phyloP scores from a whole-genome alignment of 1,140 invertebrate genomes.

The Ceratina calcarata region DNA sequence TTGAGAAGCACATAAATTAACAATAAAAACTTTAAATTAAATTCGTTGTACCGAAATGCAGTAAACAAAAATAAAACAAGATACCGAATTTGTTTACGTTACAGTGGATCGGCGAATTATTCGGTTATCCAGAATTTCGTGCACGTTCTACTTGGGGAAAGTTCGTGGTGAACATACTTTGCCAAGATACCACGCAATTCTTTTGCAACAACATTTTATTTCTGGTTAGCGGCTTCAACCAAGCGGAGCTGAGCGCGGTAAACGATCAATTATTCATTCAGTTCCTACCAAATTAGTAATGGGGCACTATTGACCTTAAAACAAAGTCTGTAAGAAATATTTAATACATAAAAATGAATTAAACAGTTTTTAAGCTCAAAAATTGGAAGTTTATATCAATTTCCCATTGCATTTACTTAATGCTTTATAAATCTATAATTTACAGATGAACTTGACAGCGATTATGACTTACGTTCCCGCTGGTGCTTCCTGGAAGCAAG shows the following conservation, averaged over 20 bases:
- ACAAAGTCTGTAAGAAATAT: no score
- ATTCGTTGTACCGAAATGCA: no score
- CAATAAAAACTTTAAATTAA: no score
- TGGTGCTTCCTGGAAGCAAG: conserved; percentile 88
- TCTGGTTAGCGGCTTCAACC: conserved; percentile 81
- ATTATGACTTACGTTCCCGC: conserved; percentile 89
- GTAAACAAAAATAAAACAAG: no score
- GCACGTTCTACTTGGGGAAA: conserved; percentile 80
- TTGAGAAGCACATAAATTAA: neutral
- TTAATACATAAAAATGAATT: no score
- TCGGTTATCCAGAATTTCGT: conserved; percentile 76
- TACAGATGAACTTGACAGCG: conserved; percentile 84
- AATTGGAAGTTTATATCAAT: no score
- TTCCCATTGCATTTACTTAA: neutral
- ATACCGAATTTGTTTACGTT: neutral
- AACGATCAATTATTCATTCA: neutral
- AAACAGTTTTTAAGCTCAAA: no score
- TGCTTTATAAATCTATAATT: conserved; percentile 5
- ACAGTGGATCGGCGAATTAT: conserved; percentile 70
- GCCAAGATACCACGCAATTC: conserved; percentile 79
- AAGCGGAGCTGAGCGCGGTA: conserved; percentile 77
- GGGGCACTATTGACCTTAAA: no score
- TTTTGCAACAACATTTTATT: conserved; percentile 84
- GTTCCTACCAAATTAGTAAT: neutral
- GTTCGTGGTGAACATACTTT: conserved; percentile 80